Conservation (phyloP, 2,888 invertebrate species). For the Volucella bombylans region DNA sequence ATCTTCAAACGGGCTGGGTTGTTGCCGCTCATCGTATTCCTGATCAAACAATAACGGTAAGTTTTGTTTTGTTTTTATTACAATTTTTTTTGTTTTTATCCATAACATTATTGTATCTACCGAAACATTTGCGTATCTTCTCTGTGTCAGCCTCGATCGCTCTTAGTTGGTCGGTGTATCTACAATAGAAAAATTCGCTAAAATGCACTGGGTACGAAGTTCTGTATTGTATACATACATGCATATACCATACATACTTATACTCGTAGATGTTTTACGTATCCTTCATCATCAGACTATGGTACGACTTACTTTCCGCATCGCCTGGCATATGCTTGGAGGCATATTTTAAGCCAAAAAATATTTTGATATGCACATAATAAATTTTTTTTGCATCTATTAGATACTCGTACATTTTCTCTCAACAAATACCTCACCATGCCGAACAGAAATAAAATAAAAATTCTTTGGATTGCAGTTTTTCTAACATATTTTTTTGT, state of each 20-base stretch:
- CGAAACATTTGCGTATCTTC: constrained; percentile 51
- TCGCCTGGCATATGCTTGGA: constrained; percentile 51
- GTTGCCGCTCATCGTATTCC: constrained; percentile 87
- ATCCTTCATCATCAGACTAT: constrained; percentile 20
- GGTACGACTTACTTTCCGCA: constrained; percentile 64
- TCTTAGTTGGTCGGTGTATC: constrained; percentile 5
- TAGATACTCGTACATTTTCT: constrained; percentile 48
- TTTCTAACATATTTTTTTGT: constrained; percentile 30
- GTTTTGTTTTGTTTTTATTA: constrained; percentile 70
- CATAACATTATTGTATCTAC: constrained; percentile 64
- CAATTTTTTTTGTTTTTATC: neutral
- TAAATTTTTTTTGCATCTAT: constrained; percentile 67
- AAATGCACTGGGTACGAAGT: neutral
- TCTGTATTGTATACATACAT: neutral
- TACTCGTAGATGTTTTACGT: constrained; percentile 1
- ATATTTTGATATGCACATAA: constrained; percentile 74
- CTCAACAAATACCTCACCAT: neutral
- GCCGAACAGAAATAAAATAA: constrained; percentile 10
- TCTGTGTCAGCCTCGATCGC: neutral
- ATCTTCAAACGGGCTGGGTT: constrained; percentile 90
- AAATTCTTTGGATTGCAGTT: constrained; percentile 44
- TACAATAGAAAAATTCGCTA: constrained; percentile 33
- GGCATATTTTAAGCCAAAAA: constrained; percentile 56
- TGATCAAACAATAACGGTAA: constrained; percentile 87
- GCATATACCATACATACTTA: neutral